Base-by-base conservation (phyloP, 2,797 vertebrate species). In the Sus cebifrons region DNA sequence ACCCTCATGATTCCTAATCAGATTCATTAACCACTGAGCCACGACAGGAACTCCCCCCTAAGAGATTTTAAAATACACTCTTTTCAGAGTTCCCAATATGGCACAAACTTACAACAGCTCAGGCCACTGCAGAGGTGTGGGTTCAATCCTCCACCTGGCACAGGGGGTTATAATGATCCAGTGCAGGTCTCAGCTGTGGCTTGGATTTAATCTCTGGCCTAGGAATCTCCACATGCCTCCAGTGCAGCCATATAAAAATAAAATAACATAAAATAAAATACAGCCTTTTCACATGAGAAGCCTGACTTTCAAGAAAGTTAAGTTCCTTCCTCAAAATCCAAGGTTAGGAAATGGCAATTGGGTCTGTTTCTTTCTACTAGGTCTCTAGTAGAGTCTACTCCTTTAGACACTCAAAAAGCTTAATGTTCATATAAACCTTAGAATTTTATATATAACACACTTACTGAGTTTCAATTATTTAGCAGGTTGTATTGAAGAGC, bases 351-450 rank as follows among this genome's bases (percentile, higher is more conserved):
- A 84, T 74, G 67, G 10, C 20, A 85, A 5, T 40, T 62, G 40
- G 74, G 40, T 79, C 10, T 81, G 15, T 67, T 75, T 95, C 32
- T 89, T 64, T 91, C 60, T 91, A 29, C 79, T 79, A 29, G 81
- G 62, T 54, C 23, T 96, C 25, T 74, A 15, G 13, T 49, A 49
- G 71, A 74, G 3, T 27, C 40, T 49, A 27, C 25, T 68, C 73
- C 29, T 89, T 62, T 89, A 67, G 77, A 56, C 17, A 21, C 6
- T 74, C 49, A 75, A 62, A 79, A 68, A 89, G 21, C 52, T 81
- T 77, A 40, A 70, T n/a, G 44, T 64, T 77, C 58, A 23, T 27
- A 86, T 65, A 77, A 83, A 49, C 44, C 17, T 96, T 58, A 94
- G 75, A 64, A 84, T 49, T 91, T 73, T 93, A 78, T 13, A 21